These are phyloP conservation scores for Phyllotis vaccarum DNA, from an alignment of 2,797 vertebrate species.

Conservation along the genomic window DNA sequence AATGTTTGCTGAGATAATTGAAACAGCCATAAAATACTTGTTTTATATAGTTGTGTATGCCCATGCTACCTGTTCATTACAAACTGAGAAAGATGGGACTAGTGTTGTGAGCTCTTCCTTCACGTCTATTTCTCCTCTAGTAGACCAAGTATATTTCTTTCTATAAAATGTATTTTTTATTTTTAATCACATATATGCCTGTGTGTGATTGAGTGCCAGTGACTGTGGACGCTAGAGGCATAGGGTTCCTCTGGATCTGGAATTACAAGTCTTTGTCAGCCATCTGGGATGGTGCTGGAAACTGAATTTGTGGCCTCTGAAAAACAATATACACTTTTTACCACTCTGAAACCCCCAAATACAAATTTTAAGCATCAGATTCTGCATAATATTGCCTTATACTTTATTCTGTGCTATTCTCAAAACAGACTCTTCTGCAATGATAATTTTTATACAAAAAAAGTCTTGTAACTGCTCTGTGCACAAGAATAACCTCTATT, in stretches of 20 bases:
- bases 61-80: background rate
- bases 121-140: background rate
- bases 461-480: background rate
- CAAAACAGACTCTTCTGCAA: constrained; percentile 35
- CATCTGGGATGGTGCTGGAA: background rate
- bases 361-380: background rate
- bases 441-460: constrained; percentile 38
- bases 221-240: background rate
- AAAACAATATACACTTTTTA: background rate
- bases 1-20: constrained; percentile 47
- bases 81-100: background rate
- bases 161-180: background rate
- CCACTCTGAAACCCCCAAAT: background rate
- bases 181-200: background rate
- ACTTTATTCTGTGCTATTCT: constrained; percentile 15
- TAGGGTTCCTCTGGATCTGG: background rate
- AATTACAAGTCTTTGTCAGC: background rate
- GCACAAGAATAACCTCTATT: background rate
- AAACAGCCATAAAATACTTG: background rate
- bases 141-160: background rate
- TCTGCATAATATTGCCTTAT: background rate
- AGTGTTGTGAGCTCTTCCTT: background rate
- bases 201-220: background rate
- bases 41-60: background rate
- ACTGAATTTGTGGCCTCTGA: background rate